A percentile compares a stretch with the other conserved stretches of the same genome.
Conservation (phyloP, 2,888 invertebrate species). For the Criorhina ranunculi region DNA sequence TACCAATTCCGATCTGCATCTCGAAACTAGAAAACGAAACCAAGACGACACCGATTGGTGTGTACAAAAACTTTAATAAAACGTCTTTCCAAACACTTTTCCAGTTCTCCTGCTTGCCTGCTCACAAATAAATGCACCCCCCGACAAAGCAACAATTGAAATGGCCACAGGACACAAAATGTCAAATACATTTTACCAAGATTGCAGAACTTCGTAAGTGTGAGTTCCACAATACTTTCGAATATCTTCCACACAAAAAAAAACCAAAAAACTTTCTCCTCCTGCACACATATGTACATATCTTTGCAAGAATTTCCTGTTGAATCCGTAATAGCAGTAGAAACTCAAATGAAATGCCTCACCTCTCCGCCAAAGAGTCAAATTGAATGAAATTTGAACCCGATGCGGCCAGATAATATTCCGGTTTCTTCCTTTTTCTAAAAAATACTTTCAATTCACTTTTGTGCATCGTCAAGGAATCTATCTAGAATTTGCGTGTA, state of each 20-base stretch:
- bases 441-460: slow-evolving; percentile 64
- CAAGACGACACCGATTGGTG: not conserved
- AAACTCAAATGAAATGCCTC: slow-evolving; percentile 1
- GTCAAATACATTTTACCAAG: slow-evolving; percentile 34
- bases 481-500: not conserved
- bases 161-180: slow-evolving; percentile 19
- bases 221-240: slow-evolving; percentile 18
- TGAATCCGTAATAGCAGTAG: slow-evolving; percentile 13
- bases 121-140: not conserved
- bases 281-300: not conserved
- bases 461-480: slow-evolving; percentile 19
- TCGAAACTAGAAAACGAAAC: not conserved
- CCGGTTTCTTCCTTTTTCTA: slow-evolving; percentile 3
- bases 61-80: slow-evolving; percentile 2
- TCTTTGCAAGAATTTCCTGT: slow-evolving; percentile 18
- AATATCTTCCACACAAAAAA: not conserved
- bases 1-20: slow-evolving; percentile 2
- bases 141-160: slow-evolving; percentile 25
- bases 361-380: slow-evolving; percentile 32
- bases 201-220: slow-evolving; percentile 11
- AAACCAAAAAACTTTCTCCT: not conserved
- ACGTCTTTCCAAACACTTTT: not conserved
- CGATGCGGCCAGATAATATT: slow-evolving; percentile 45
- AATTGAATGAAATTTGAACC: slow-evolving; percentile 46
- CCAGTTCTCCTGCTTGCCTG: not conserved